phyloP scores from a whole-genome alignment of 2,888 invertebrate genomes.

The Strigamia transsilvanica region DNA sequence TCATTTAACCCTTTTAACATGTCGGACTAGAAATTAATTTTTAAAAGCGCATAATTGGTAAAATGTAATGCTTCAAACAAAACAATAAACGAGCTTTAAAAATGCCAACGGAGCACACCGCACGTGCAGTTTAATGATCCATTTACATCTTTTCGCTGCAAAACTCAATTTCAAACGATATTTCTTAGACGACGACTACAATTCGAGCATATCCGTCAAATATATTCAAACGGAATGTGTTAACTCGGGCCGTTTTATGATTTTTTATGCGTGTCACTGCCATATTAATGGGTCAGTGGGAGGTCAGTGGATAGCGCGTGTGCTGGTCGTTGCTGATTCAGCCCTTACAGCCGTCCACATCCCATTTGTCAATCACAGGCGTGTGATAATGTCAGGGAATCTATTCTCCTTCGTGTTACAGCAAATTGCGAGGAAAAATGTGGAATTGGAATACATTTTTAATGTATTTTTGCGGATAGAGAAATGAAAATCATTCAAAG shows the following conservation, averaged over 20 bases:
- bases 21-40: neutral
- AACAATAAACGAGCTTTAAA: slow-evolving; percentile 31
- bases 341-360: slow-evolving; percentile 8
- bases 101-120: neutral
- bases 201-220: neutral
- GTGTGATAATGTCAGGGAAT: slow-evolving; percentile 28
- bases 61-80: neutral
- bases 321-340: slow-evolving; percentile 42
- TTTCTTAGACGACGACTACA: neutral
- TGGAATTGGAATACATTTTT: slow-evolving; percentile 1
- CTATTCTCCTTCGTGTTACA: neutral
- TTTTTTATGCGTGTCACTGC: slow-evolving; percentile 12
- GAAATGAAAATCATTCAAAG: slow-evolving; percentile 8
- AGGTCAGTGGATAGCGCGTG: slow-evolving; percentile 37
- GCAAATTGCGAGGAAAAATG: neutral
- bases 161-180: slow-evolving; percentile 24
- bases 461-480: neutral
- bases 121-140: slow-evolving; percentile 32
- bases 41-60: slow-evolving; percentile 18
- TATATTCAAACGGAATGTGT: slow-evolving; percentile 5
- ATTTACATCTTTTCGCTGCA: slow-evolving; percentile 18
- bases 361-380: slow-evolving; percentile 41
- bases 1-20: neutral
- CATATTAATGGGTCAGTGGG: slow-evolving; percentile 17
- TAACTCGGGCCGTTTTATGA: neutral